Evolutionary conservation across 1,140 invertebrate species (phyloP), one percentile per base, ranked within the genome.

Genomic region (Platorchestia sp.): DNA sequence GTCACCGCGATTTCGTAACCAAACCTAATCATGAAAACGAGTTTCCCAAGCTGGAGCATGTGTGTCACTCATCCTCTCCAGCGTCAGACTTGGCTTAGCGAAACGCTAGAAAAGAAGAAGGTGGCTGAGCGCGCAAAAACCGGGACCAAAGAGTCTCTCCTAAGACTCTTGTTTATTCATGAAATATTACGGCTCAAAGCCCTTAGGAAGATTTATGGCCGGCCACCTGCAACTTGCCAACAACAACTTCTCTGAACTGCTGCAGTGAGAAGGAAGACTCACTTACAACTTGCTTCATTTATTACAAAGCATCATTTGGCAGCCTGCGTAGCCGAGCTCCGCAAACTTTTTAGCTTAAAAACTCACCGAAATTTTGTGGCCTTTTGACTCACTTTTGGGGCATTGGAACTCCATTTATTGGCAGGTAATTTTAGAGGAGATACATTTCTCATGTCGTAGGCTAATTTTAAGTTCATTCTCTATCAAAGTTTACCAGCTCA

Each of bases 111-210:
- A 75, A 75, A 75, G 59, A 75, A 75, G 59, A 75, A 14, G 59
- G 59, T 75, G 27, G 59, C 59, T 75, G 59, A 75, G 59, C 10
- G 59, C 59, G 7, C 59, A 10, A 75, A 75, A 14, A 36, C 14
- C 47, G 47, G 59, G 59, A 75, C 10, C 10, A 75, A 14, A 75
- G 59, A 75, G 59, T 36, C 59, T 75, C 59, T 75, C 59, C 87
- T 89, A 44, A 89, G 87, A 89, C 87, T 89, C 41, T 89, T 89
- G 87, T 43, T 89, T 89, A 89, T 89, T 89, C 87, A 89, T 89
- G 87, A 89, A 89, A 89, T 89, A 89, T 89, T 89, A 89, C 87
- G 87, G 87, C 87, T 89, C 87, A 89, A 44, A 89, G 87, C 87
- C 87, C 87, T 89, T 89, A 89, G 87, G 87, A 89, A 89, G 87